phyloP scores from a whole-genome alignment of 2,797 vertebrate genomes.

The Poeciliopsis infans region DNA sequence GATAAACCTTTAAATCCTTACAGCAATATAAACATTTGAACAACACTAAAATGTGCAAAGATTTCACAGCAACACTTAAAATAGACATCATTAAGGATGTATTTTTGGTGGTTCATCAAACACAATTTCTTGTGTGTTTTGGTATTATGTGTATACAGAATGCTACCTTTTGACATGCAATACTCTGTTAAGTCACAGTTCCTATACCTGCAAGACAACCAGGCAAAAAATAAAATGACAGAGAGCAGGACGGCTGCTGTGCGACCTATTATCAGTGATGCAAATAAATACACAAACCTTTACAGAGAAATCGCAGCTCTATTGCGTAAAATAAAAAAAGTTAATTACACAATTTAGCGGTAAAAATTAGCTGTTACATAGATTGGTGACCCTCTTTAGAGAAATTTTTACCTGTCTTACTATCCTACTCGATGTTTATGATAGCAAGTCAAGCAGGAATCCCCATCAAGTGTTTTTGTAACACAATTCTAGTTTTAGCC shows the following conservation, averaged over 20 bases:
- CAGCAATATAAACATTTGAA: constrained; percentile 65
- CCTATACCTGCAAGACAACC: constrained; percentile 47
- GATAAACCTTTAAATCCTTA: constrained; percentile 36
- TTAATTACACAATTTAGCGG: too few relatives aligned
- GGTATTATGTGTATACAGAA: not conserved
- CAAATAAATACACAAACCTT: not conserved
- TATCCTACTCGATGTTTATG: not conserved
- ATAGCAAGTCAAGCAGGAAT: not conserved
- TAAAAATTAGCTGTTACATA: not conserved
- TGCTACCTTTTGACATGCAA: constrained; percentile 6
- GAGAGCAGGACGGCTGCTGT: constrained; percentile 10
- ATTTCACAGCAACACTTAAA: constrained; percentile 41
- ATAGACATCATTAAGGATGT: constrained; percentile 8
- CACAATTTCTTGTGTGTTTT: constrained; percentile 1
- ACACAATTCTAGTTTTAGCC: not conserved
- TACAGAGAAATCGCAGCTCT: not conserved
- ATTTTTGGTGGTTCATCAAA: constrained; percentile 15
- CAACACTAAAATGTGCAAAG: constrained; percentile 19
- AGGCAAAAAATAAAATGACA: constrained; percentile 23
- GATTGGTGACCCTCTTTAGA: not conserved
- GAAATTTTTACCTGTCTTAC: not conserved
- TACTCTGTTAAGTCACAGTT: constrained; percentile 43
- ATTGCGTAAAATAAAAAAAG: not conserved
- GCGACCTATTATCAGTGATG: not conserved
- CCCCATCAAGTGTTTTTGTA: not conserved